Percentiles rank a stretch among this genome's conserved stretches.
Evolutionary conservation across 35 echinoderm and acorn worm genomes (phyloP).

Genomic region (Patiria miniata): DNA sequence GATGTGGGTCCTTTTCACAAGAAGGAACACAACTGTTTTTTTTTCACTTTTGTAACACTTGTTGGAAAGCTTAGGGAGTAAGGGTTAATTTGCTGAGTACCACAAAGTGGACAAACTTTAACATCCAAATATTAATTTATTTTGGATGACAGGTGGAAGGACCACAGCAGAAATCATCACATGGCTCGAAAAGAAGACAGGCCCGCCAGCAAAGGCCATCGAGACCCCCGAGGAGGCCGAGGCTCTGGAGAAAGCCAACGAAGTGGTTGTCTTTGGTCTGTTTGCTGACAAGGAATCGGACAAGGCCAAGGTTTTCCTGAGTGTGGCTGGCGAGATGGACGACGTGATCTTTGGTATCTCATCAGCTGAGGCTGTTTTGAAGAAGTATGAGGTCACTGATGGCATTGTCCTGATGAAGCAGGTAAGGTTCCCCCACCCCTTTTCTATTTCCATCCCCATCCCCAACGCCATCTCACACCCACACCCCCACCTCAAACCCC

Average conservation of each 20-base stretch:
- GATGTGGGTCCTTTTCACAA: too few relatives aligned
- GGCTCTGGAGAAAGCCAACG: slow-evolving; percentile 35
- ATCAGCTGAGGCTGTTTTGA: slow-evolving; percentile 64
- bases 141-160: slow-evolving; percentile 63
- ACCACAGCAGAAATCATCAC: slow-evolving; percentile 59
- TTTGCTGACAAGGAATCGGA: slow-evolving; percentile 72
- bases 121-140: neutral
- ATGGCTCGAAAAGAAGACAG: slow-evolving; percentile 96
- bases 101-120: too few relatives aligned
- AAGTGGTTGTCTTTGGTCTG: slow-evolving; percentile 86
- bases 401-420: slow-evolving; percentile 83
- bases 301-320: slow-evolving; percentile 58
- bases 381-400: slow-evolving; percentile 57
- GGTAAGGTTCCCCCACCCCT: slow-evolving; percentile 46
- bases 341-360: slow-evolving; percentile 80
- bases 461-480: too few relatives aligned
- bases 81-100: too few relatives aligned
- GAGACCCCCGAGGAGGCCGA: slow-evolving; percentile 56
- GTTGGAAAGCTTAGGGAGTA: too few relatives aligned
- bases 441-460: too few relatives aligned
- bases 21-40: too few relatives aligned
- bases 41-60: too few relatives aligned
- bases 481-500: too few relatives aligned
- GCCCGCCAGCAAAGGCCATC: slow-evolving; percentile 68
- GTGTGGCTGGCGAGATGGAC: slow-evolving; percentile 57